phyloP scores from a whole-genome alignment of 1,140 invertebrate species.

The Telenomus remus region DNA sequence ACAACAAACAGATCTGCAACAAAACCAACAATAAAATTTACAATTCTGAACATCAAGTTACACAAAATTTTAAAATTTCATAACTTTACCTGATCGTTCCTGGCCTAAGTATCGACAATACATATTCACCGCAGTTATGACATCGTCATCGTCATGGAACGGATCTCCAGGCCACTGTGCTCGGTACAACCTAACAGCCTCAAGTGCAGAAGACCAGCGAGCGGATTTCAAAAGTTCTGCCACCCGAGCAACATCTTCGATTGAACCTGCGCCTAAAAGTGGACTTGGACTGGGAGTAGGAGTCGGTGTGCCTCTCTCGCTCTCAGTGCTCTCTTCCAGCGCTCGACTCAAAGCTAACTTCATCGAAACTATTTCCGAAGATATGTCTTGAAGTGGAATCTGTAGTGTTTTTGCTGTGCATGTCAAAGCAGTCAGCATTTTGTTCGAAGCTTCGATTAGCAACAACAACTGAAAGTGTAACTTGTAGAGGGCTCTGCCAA shows the following conservation, averaged over 20 bases:
- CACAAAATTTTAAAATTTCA: no score
- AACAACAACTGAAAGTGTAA: conserved; percentile 94
- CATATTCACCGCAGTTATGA: conserved; percentile 82
- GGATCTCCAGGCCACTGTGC: conserved; percentile 79
- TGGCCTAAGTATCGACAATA: conserved; percentile 83
- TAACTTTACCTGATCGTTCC: conserved; percentile 78
- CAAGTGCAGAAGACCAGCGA: conserved; percentile 80
- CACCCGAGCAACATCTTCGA: conserved; percentile 77
- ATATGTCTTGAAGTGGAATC: conserved; percentile 77
- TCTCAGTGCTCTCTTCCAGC: conserved; percentile 77
- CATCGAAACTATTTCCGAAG: conserved; percentile 76
- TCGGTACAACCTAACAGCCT: conserved; percentile 79
- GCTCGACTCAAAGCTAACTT: conserved; percentile 75
- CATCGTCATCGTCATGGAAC: conserved; percentile 78
- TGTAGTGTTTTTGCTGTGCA: conserved; percentile 75
- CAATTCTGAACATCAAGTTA: no score
- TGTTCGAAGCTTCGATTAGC: conserved; percentile 93
- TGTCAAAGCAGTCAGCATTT: conserved; percentile 85
- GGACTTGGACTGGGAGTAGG: conserved; percentile 75
- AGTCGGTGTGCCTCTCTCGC: conserved; percentile 78
- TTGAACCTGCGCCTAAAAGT: conserved; percentile 66
- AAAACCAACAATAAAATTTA: conserved; percentile 4
- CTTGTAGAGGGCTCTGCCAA: conserved; percentile 91
- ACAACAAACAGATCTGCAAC: conserved; percentile 80
- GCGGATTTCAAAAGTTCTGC: conserved; percentile 79